phyloP scores from a whole-genome alignment of 2,797 vertebrate species.

The Sylvia borin region DNA sequence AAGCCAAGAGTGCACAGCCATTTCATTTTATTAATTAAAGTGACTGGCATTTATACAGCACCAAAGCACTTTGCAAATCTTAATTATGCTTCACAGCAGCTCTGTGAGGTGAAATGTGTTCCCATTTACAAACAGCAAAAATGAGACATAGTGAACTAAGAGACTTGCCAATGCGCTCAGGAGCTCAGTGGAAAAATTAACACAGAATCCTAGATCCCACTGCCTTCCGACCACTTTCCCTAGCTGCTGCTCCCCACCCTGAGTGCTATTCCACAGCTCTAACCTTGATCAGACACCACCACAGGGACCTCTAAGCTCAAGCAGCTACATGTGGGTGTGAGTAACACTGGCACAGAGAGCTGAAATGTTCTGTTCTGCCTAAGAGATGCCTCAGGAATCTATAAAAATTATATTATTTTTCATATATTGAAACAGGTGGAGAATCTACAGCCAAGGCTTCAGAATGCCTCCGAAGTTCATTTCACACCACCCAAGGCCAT shows the following conservation, averaged over 20 bases:
- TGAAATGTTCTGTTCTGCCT: background rate
- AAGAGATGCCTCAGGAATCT: slow-evolving; percentile 15
- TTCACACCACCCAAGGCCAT: background rate
- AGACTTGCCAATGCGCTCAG: background rate
- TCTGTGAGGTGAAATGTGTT: slow-evolving; percentile 33
- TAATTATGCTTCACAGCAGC: slow-evolving; percentile 59
- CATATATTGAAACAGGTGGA: slow-evolving; percentile 2
- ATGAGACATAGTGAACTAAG: slow-evolving; percentile 7
- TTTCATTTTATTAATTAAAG: slow-evolving; percentile 62
- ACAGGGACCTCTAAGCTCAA: background rate
- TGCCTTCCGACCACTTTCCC: background rate
- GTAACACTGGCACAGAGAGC: background rate
- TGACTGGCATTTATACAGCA: slow-evolving; percentile 47
- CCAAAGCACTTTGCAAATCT: slow-evolving; percentile 58
- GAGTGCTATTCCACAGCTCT: background rate
- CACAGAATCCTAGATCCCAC: background rate
- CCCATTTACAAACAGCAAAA: slow-evolving; percentile 58
- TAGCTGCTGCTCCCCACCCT: background rate
- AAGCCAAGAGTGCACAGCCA: background rate
- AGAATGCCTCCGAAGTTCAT: background rate
- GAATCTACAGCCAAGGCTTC: slow-evolving; percentile 16
- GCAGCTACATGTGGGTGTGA: background rate
- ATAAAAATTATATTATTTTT: slow-evolving; percentile 31
- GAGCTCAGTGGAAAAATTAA: background rate
- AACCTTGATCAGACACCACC: background rate